Percentiles rank a stretch among this genome's conserved stretches.
Evolutionary conservation across 1,140 invertebrate genomes (phyloP).

Genomic region (Leguminivora glycinivorella): DNA sequence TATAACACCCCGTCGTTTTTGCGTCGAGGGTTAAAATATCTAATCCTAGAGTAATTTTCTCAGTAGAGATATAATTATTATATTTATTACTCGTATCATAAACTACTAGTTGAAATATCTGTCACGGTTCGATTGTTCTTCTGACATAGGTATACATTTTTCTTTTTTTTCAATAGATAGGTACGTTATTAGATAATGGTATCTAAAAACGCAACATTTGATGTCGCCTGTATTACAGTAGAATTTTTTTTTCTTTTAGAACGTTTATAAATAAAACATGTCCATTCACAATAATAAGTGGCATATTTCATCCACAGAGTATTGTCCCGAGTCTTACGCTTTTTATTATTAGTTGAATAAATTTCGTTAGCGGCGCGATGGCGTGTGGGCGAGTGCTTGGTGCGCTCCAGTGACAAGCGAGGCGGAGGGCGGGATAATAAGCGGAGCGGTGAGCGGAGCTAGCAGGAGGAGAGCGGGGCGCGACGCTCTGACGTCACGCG

Average conservation of each 20-base stretch:
- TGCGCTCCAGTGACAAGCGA: background rate
- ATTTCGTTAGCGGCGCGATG: conserved; percentile 3
- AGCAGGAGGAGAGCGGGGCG: conserved; percentile 48
- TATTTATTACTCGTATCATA: too few relatives aligned
- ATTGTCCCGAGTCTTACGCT: conserved; percentile 4
- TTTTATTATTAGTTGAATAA: conserved; percentile 16
- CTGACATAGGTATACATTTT: too few relatives aligned
- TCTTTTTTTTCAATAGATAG: too few relatives aligned
- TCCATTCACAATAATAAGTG: background rate
- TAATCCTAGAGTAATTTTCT: too few relatives aligned
- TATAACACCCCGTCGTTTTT: too few relatives aligned
- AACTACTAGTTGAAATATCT: too few relatives aligned
- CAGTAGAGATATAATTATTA: too few relatives aligned
- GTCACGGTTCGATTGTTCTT: too few relatives aligned
- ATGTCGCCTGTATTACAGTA: too few relatives aligned
- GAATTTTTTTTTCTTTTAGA: background rate
- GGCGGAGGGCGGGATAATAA: conserved; percentile 38
- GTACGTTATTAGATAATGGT: too few relatives aligned
- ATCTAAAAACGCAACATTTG: too few relatives aligned
- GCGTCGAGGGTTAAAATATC: too few relatives aligned
- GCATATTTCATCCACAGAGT: background rate
- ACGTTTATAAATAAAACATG: background rate
- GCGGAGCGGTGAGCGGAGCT: conserved; percentile 40
- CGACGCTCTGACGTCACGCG: conserved; percentile 67
- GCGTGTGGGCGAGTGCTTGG: conserved; percentile 15